phyloP scores from a whole-genome alignment of 2,113 vertebrate genomes.

The Synchiropus splendidus region DNA sequence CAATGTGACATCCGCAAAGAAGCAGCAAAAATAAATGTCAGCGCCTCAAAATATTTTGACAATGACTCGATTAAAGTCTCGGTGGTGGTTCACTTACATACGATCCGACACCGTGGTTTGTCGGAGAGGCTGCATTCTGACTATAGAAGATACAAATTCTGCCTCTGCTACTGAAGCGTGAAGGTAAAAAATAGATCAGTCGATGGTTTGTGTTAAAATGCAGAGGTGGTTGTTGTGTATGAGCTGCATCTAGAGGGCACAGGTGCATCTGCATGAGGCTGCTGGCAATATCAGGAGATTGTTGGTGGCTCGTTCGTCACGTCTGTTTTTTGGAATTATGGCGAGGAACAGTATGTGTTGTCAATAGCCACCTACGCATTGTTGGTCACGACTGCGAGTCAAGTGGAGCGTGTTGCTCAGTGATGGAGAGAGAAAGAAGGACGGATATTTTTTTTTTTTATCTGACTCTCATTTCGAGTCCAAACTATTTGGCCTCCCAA shows the following conservation, averaged over 20 bases:
- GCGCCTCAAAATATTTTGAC: conserved; percentile 8
- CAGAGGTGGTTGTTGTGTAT: conserved; percentile 5
- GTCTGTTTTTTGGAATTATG: background rate
- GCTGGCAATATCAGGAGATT: conserved; percentile 11
- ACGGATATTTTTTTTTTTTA: too few species aligned
- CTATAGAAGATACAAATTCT: too few species aligned
- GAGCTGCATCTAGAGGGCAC: conserved; percentile 29
- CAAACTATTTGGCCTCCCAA: too few species aligned
- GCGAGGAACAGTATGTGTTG: background rate
- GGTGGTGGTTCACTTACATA: too few species aligned
- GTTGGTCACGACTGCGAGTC: too few species aligned
- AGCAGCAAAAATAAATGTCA: conserved; percentile 9
- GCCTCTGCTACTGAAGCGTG: conserved; percentile 20
- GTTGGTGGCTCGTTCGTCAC: background rate
- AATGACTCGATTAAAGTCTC: too few species aligned
- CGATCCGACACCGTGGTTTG: too few species aligned
- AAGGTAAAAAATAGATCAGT: conserved; percentile 26
- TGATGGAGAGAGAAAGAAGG: too few species aligned
- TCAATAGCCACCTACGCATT: too few species aligned
- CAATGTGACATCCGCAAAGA: conserved; percentile 3
- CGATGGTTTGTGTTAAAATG: conserved; percentile 2
- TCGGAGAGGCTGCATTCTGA: too few species aligned
- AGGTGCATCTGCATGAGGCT: conserved; percentile 44
- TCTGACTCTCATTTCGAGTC: too few species aligned
- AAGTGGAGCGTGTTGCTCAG: too few species aligned